Evolutionary conservation across 2,113 vertebrate genomes (phyloP).

Genomic region (Hypomesus transpacificus): DNA sequence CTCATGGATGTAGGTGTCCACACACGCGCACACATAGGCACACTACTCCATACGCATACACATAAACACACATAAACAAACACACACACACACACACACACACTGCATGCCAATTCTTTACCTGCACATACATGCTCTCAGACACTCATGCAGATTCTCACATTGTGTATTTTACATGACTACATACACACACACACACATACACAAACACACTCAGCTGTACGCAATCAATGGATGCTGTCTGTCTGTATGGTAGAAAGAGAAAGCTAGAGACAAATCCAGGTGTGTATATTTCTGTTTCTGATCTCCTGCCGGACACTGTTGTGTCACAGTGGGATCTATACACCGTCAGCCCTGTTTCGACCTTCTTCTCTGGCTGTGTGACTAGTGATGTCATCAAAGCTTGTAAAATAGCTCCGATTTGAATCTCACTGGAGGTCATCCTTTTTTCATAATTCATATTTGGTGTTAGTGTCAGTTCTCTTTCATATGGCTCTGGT

Average conservation of each 20-base stretch:
- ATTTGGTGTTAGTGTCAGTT: no score
- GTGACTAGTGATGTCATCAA: no score
- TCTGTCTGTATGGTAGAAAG: conserved; percentile 62
- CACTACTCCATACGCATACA: not conserved
- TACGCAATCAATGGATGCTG: conserved; percentile 44
- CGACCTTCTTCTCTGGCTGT: no score
- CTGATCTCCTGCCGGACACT: no score
- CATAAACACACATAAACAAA: conserved; percentile 3
- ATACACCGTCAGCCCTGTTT: no score
- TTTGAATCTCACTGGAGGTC: no score
- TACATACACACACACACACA: conserved; percentile 31
- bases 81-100: conserved; percentile 16
- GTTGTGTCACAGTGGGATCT: no score
- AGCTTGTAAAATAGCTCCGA: no score
- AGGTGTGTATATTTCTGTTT: conserved; percentile 58
- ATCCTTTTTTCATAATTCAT: no score
- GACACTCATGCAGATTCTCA: conserved; percentile 12
- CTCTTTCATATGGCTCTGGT: no score
- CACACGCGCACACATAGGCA: not conserved
- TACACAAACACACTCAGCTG: not conserved
- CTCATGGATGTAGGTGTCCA: conserved; percentile 95
- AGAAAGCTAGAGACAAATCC: conserved; percentile 82
- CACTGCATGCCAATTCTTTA: conserved; percentile 1
- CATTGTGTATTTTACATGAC: not conserved
- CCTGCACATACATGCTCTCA: not conserved